A percentile compares a stretch with the other conserved stretches of the same genome.
Conservation (phyloP, 1,140 invertebrate species). For the Drosophila orosa region DNA sequence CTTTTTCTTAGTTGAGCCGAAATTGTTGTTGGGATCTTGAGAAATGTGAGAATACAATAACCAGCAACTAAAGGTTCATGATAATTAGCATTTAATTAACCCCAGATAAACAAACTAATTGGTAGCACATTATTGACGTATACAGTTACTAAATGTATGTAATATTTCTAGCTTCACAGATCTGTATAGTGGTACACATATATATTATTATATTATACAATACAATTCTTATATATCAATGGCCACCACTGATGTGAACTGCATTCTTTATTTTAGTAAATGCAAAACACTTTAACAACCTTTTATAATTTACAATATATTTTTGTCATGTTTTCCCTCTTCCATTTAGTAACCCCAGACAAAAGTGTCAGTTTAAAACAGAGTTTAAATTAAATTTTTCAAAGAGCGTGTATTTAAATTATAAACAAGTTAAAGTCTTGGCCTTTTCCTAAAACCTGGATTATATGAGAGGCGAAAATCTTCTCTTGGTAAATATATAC, state of each 20-base stretch:
- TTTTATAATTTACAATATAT: neutral
- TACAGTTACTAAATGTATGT: neutral
- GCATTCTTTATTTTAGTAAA: no score
- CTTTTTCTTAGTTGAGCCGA: neutral
- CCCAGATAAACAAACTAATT: neutral
- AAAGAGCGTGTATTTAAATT: neutral
- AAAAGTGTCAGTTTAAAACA: conserved; percentile 1
- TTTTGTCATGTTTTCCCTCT: neutral
- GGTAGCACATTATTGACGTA: neutral
- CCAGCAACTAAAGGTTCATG: neutral
- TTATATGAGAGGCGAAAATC: neutral
- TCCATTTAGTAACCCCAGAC: neutral
- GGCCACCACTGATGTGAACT: no score
- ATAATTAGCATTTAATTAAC: conserved; percentile 16
- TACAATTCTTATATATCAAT: no score
- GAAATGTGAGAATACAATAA: neutral
- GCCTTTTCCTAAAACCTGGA: neutral
- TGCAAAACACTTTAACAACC: neutral
- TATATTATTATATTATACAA: no score
- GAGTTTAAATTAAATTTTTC: neutral
- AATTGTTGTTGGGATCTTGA: neutral
- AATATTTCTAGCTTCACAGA: no score
- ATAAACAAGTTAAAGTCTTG: neutral
- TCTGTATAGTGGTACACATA: no score
- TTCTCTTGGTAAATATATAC: neutral